Evolutionary conservation across 2,113 vertebrate genomes (phyloP).

Genomic region (Saguinus imperator): DNA sequence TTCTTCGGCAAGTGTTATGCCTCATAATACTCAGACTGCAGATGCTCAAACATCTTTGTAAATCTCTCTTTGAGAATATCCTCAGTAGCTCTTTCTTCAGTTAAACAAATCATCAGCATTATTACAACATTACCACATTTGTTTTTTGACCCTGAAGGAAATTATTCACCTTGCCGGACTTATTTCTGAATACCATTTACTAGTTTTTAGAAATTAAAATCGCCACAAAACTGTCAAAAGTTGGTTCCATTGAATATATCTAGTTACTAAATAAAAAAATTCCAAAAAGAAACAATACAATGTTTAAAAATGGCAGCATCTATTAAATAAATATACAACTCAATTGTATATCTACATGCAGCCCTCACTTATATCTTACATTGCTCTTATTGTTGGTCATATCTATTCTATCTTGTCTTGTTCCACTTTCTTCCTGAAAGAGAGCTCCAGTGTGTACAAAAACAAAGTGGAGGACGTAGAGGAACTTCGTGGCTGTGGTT

Average conservation of each 20-base stretch:
- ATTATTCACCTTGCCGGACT: constrained; percentile 50
- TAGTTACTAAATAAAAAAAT: neutral
- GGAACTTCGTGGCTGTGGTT: rapidly evolving
- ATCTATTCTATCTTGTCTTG: neutral
- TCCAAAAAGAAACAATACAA: neutral
- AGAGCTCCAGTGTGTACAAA: neutral
- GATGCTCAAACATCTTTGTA: neutral
- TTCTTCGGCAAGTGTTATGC: neutral
- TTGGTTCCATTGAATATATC: neutral
- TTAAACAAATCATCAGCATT: neutral
- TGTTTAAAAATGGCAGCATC: neutral
- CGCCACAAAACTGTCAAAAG: neutral
- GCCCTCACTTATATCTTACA: neutral
- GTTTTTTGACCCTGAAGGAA: constrained; percentile 24
- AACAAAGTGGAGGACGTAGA: neutral
- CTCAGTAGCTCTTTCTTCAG: constrained; percentile 25
- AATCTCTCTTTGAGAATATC: constrained; percentile 20
- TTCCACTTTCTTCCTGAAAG: neutral
- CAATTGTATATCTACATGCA: too few relatives aligned
- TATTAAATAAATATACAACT: neutral
- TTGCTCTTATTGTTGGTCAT: neutral
- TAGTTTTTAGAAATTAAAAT: constrained; percentile 46
- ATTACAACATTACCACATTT: constrained; percentile 26
- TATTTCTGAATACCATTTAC: neutral
- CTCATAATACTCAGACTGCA: neutral